Base-by-base conservation (phyloP, 1,140 invertebrate genomes). In the Zaprionus inermis region DNA sequence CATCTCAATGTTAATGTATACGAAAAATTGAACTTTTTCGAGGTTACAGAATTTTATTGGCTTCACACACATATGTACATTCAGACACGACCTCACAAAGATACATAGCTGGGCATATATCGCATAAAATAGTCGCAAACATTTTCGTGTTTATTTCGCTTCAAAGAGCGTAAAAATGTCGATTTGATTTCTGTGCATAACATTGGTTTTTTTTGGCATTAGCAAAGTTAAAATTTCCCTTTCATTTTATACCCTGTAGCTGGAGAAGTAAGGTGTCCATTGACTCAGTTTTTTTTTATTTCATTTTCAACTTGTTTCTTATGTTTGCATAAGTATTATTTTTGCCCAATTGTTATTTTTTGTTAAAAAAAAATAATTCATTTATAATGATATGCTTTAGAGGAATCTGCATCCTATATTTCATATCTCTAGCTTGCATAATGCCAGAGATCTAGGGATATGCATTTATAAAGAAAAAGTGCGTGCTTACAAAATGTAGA, bases 11-110 rank as follows among this genome's bases (percentile, higher is more conserved):
- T 78, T 83, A 83, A 79, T 83, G 75, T 88, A 88, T 78, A 86
- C 73, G 73, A 79, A 83, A 83, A 89, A 88, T 88, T 88, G 70
- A 89, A 89, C 83, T 89, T 83, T 44, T 89, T 89, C 84, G 84
- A 88, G 83, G 84, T 89, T 81, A 89, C 76, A 78, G 74, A 52
- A 64, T 89, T 88, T 89, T 88, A 88, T 88, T 88, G 81, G 76
- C 83, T 83, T 83, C 20, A 66, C 14, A 24, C 36, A 60, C 24
- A 54, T n/a, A 36, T 10, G 5, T 14, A 22, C 10, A n/a, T 9
- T 16, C 24, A 58, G 3, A 30, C 16, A 34, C n/a, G 55, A 18
- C 44, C 34, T 46, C n/a, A 46, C 18, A 46, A 3, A 22, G 1
- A 61, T 11, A 71, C 7, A 52, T 11, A 59, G 64, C 41, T 58